phyloP scores from a whole-genome alignment of 2,113 vertebrate species.

The Pterocles burchelli region DNA sequence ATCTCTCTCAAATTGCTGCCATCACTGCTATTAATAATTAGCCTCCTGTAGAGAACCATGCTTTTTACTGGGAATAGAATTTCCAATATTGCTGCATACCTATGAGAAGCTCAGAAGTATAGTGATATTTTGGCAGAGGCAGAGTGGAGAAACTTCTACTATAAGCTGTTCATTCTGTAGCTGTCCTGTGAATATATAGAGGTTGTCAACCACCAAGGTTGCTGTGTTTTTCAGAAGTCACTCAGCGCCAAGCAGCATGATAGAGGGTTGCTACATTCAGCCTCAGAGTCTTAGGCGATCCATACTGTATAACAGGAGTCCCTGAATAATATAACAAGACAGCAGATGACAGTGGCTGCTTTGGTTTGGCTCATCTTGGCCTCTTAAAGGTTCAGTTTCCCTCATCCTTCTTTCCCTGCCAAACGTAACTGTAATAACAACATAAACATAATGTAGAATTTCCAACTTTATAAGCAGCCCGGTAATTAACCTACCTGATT shows the following conservation, averaged over 20 bases:
- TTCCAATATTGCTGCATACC: background rate
- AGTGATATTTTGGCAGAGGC: background rate
- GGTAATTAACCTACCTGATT: slow-evolving; percentile 22
- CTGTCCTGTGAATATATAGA: slow-evolving; percentile 41
- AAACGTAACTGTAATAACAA: background rate
- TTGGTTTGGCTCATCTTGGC: background rate
- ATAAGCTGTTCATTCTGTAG: slow-evolving; percentile 3
- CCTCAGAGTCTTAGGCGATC: background rate
- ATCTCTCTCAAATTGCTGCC: background rate
- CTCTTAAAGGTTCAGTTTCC: background rate
- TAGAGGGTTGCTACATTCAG: slow-evolving; percentile 17
- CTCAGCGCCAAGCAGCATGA: slow-evolving; percentile 46
- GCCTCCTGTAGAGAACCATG: background rate
- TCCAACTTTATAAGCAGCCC: background rate
- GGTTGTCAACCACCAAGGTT: slow-evolving; percentile 50
- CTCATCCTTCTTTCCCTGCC: background rate
- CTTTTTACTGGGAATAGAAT: background rate
- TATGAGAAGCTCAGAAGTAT: background rate
- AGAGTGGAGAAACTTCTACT: background rate
- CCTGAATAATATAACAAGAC: slow-evolving; percentile 40
- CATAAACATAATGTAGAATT: background rate
- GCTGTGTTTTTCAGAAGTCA: slow-evolving; percentile 56
- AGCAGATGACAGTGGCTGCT: slow-evolving; percentile 40
- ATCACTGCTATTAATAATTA: background rate
- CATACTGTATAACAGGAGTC: slow-evolving; percentile 19